Evolutionary conservation across 2,888 invertebrate species (phyloP).

Genomic region (Acleris literana): DNA sequence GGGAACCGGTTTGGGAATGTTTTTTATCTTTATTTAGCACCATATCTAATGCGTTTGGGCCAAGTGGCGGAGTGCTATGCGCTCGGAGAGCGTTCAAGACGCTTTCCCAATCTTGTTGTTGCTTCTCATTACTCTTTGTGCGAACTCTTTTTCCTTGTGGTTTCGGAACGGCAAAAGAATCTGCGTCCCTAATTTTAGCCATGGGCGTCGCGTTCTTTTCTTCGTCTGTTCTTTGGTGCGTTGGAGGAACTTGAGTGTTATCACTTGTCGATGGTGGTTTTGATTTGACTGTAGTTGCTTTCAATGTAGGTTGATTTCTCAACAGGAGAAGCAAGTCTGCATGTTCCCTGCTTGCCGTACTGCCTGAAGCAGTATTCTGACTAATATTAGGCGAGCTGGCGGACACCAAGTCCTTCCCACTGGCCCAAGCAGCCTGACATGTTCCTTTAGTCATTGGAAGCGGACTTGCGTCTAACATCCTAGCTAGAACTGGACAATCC

Average conservation of each 20-base stretch:
- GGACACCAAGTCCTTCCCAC: not conserved
- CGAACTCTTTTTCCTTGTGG: not conserved
- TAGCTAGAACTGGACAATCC: slow-evolving; percentile 16
- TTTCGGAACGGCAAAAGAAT: not conserved
- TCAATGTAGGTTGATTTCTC: slow-evolving; percentile 20
- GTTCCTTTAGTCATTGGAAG: not conserved
- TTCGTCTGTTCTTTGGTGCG: slow-evolving; percentile 1
- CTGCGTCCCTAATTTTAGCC: slow-evolving; percentile 13
- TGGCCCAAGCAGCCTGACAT: not conserved
- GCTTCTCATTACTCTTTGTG: slow-evolving; percentile 32
- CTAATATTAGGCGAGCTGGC: not conserved
- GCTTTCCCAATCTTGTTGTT: slow-evolving; percentile 62
- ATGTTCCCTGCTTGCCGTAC: slow-evolving; percentile 20
- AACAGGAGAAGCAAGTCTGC: slow-evolving; percentile 26
- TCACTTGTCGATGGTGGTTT: not conserved
- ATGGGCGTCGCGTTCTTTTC: not conserved
- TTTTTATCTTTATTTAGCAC: slow-evolving; percentile 58
- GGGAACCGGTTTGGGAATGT: slow-evolving; percentile 44
- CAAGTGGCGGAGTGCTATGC: slow-evolving; percentile 70
- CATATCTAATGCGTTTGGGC: slow-evolving; percentile 65
- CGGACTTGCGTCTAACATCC: slow-evolving; percentile 23
- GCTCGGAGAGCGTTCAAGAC: slow-evolving; percentile 68
- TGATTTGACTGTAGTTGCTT: slow-evolving; percentile 9
- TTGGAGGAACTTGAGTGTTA: slow-evolving; percentile 8
- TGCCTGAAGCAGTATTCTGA: slow-evolving; percentile 4